Evolutionary conservation across 2,797 vertebrate genomes (phyloP).

Genomic region (Sternotherus odoratus): DNA sequence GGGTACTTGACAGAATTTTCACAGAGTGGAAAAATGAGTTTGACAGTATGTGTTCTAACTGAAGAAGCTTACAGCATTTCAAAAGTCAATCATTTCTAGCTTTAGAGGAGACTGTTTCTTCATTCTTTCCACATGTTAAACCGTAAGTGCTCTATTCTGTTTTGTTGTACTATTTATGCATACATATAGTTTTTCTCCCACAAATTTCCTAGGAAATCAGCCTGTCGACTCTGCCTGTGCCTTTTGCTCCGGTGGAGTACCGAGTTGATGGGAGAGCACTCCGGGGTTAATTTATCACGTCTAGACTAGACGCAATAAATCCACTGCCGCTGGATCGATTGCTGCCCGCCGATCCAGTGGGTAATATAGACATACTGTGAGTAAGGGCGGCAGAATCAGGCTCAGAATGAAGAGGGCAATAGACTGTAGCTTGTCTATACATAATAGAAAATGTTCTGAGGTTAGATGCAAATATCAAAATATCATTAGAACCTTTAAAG

Average conservation of each 20-base stretch:
- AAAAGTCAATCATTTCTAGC: constrained; percentile 29
- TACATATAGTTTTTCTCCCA: accelerated
- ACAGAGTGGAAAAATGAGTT: constrained; percentile 39
- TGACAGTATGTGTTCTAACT: constrained; percentile 48
- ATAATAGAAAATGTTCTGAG: neutral
- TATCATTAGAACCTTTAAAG: neutral
- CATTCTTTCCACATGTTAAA: neutral
- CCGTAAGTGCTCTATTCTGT: neutral
- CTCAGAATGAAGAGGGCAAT: neutral
- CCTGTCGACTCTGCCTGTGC: too few species aligned
- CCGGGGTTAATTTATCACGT: too few species aligned
- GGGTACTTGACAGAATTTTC: constrained; percentile 54
- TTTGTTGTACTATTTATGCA: neutral
- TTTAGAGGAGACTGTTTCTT: neutral
- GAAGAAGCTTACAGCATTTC: constrained; percentile 17
- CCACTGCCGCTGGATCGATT: too few species aligned
- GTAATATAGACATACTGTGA: too few species aligned
- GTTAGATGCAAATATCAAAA: neutral
- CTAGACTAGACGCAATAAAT: too few species aligned
- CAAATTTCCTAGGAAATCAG: neutral
- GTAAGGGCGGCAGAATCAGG: neutral
- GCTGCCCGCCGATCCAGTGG: too few species aligned
- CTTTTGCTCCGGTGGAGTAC: too few species aligned
- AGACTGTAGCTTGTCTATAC: neutral
- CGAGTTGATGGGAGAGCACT: too few species aligned